Base-by-base conservation (phyloP, 1,140 invertebrate species). In the Bombus balteatus region DNA sequence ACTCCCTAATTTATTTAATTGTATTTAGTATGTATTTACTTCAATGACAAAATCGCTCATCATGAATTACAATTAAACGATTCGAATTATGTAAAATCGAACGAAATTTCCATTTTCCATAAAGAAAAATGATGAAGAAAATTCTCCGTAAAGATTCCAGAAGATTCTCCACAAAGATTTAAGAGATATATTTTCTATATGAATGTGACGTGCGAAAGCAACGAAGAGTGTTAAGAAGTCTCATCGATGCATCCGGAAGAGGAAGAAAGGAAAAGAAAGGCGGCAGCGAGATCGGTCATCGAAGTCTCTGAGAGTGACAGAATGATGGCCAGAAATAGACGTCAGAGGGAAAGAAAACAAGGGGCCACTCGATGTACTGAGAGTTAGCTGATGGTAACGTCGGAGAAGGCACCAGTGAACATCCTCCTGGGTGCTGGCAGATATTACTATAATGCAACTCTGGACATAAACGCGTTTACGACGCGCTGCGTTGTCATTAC, bases 381-480 rank as follows among this genome's bases (percentile, higher is more conserved):
- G 28, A 62, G 77, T 87, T 66, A 75, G 65, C 83, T 83, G 59
- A 80, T 79, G 86, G 89, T 88, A 92, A 90, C 77, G 83, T 76
- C 75, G 32, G 87, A 92, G 91, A 90, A 92, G 91, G 91, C 15
- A 18, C n/a, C 83, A 91, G 87, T 86, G 90, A 92, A 92, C 90
- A 92, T 93, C 88, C 90, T 89, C 85, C 75, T 91, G 90, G 92
- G 87, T 91, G 89, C 93, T 93, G 92, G 90, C 92, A 92, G 94
- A 92, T 95, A 95, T 94, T 94, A 94, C 94, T 94, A 93, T 95
- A 95, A 95, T 95, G 94, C 94, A 95, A 94, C 94, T 94, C 92
- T 90, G 94, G 87, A 94, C 94, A 95, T 95, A 95, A 95, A 95
- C 94, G 93, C 92, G 94, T 95, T 95, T 95, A 95, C 94, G 94